Base-by-base conservation (phyloP, 2,113 vertebrate genomes). In the Peromyscus leucopus region DNA sequence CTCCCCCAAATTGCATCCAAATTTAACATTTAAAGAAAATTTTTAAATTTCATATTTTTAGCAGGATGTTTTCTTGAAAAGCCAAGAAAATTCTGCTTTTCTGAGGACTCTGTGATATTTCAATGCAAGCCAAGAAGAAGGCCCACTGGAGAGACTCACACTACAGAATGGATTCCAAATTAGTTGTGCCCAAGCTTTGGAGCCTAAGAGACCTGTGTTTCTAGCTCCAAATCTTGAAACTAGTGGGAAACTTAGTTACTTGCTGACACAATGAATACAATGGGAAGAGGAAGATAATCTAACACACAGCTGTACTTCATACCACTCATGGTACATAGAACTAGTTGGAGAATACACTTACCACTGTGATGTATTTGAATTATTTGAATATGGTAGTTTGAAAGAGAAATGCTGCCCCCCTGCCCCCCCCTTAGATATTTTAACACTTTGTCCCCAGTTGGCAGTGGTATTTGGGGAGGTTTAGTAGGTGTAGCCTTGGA, bases 11-110 rank as follows among this genome's bases (percentile, higher is more conserved):
- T n/a, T 69, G 7, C 1, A 65, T 76, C 42, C 51, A 83, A 78
- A 46, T 61, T 4, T 28, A 28, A 89, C 78, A 74, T 89, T 85
- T 5, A 67, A 78, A 84, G 42, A 94, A 91, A 96, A 19, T 55
- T 89, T n/a, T 48, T 65, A 46, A 17, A 21, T 55, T 88, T 78
- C 24, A 7, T 42, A 48, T 63, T 19, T 79, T 88, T 42, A n/a
- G 4, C 84, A 55, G 36, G 33, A 92, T 1, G 2, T 16, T 87
- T 86, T 42, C 24, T 65, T 51, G 4, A 76, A 80, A 95, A 51
- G 7, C 24, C 42, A 33, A 89, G 79, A 80, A 87, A 39, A 74
- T 55, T 57, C 17, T 80, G 21, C 46, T 63, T 67, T 65, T 42
- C 0, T 59, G 13, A 13, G 22, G 13, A 2, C 7, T 93, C 10